A percentile compares a stretch with the other conserved stretches of the same genome.
Conservation (phyloP, 2,888 invertebrate genomes). For the Cistogaster globosa region DNA sequence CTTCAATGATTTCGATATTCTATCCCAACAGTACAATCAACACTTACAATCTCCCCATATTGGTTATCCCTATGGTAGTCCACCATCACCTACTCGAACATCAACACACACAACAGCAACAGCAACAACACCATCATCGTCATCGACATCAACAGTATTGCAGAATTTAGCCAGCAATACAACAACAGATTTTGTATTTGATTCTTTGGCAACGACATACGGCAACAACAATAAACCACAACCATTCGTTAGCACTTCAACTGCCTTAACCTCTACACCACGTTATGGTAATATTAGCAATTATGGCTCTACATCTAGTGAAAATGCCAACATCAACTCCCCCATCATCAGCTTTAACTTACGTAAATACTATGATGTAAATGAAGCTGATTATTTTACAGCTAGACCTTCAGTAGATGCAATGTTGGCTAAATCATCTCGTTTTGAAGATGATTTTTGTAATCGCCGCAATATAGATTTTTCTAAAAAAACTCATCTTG, state of each 20-base stretch:
- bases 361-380: conserved; percentile 58
- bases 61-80: conserved; percentile 82
- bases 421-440: conserved; percentile 76
- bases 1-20: conserved; percentile 82
- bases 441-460: conserved; percentile 81
- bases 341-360: conserved; percentile 32
- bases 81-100: conserved; percentile 81
- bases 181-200: conserved; percentile 59
- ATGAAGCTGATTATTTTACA: conserved; percentile 60
- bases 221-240: conserved; percentile 57
- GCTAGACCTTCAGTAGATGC: conserved; percentile 26
- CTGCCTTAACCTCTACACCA: conserved; percentile 64
- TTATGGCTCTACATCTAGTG: conserved; percentile 67
- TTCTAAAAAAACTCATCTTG: conserved; percentile 61
- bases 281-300: conserved; percentile 72
- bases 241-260: conserved; percentile 58
- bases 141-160: conserved; percentile 38
- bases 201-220: conserved; percentile 52
- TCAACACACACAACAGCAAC: conserved; percentile 69
- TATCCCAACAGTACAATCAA: conserved; percentile 81
- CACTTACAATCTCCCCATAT: conserved; percentile 81
- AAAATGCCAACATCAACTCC: conserved; percentile 37
- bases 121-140: conserved; percentile 65
- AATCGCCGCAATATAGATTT: conserved; percentile 77
- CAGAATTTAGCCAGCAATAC: conserved; percentile 61